Evolutionary conservation across 2,797 vertebrate genomes (phyloP), one percentile per base, ranked within the genome.

Genomic region (Falco biarmicus): DNA sequence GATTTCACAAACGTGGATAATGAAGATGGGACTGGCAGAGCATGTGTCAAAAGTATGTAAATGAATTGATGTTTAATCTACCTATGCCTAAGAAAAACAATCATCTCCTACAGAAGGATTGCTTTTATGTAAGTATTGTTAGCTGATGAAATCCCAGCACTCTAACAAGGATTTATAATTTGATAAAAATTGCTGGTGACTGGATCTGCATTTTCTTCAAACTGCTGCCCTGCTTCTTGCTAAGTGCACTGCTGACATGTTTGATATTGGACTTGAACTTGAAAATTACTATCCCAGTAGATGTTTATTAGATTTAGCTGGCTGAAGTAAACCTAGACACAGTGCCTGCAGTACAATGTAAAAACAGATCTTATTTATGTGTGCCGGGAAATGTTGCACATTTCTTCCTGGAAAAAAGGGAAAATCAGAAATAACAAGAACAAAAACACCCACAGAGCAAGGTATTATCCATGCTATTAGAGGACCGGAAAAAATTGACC

Each of bases 251-350:
- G 87, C 97, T 97, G 97, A 97, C 97, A 97, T 94, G 70, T 96
- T 97, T 98, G 96, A 97, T 97, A 96, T 92, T 95, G 94, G 97
- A 96, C 94, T 97, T 96, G 95, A 97, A 95, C 94, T 94, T 97
- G 95, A 96, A 97, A 97, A 96, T 97, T 96, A 48, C 97, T 96
- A 83, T 97, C 95, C 87, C 95, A 93, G 94, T 96, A 97, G 97
- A 97, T 96, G 93, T 87, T 97, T 97, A 97, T 98, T 98, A 97
- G 96, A 97, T 98, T 97, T 97, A 95, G 74, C 48, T 78, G 73
- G 61, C 91, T 96, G 95, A 97, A 97, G 96, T 95, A 98, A 97
- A 93, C 83, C 93, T 93, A 97, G 95, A 96, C 93, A 86, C 85
- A 87, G 89, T 89, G 95, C 92, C 95, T 50, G 1, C 94, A 88